Evolutionary conservation across 2,888 invertebrate genomes (phyloP), one percentile per base, ranked within the genome.

Genomic region (Agonopterix subpropinquella): DNA sequence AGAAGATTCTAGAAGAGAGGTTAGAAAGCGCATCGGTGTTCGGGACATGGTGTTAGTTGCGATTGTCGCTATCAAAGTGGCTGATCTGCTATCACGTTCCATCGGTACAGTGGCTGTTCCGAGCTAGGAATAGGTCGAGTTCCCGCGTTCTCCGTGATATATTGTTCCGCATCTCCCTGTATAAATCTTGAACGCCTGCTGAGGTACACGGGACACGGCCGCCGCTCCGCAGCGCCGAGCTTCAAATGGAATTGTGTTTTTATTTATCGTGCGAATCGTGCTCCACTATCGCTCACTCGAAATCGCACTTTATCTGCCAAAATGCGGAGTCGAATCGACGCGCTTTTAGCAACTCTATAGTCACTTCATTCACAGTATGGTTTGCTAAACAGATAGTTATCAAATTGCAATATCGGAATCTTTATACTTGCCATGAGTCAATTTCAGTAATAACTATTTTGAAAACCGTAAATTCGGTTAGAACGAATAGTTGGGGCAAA

Each of bases 181-280:
- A 87, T 88, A 88, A 88, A 88, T 88, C 88, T 84, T 80, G 86
- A 80, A 77, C 84, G 85, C 88, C 88, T 83, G 88, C 88, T 88
- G 88, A 85, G 88, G 87, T 86, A 87, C 88, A 87, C 81, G 87
- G 73, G 80, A 81, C 84, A 73, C 73, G 75, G 79, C 77, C 80
- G 81, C 78, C 72, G 80, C 77, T 73, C 79, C 78, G 72, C 83
- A 79, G 73, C 79, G 69, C 71, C 73, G 72, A 70, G 82, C 82
- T 79, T 85, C 84, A 84, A 86, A 86, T 86, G 84, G 87, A 86
- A 88, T 87, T 86, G 85, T 88, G 80, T 87, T 88, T 87, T 88
- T 88, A 88, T 88, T 88, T 88, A 87, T 87, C 84, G 86, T 85
- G 82, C 83, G 84, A 87, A 86, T 80, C 77, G 82, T 72, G 68